Percentiles rank a stretch among this genome's conserved stretches.
Evolutionary conservation across 1,140 invertebrate genomes (phyloP).

Genomic region (Drosophila jambulina): DNA sequence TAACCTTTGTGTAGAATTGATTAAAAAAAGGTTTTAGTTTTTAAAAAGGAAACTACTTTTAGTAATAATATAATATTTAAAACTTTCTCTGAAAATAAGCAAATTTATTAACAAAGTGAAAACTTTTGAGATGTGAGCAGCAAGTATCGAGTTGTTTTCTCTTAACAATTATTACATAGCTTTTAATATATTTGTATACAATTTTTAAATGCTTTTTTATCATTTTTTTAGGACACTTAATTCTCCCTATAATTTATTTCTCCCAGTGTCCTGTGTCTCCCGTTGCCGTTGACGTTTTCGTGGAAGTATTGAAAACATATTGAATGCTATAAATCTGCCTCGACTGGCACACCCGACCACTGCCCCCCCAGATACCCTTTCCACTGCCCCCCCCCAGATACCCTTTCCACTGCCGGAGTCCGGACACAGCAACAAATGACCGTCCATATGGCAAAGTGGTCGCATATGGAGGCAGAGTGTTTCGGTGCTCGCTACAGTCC

Average conservation of each 20-base stretch:
- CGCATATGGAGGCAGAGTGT: slow-evolving; percentile 1
- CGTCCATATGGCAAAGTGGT: slow-evolving; percentile 38
- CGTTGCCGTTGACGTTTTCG: slow-evolving; percentile 54
- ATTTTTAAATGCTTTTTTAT: background rate
- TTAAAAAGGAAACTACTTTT: no score
- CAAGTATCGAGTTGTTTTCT: background rate
- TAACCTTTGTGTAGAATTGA: background rate
- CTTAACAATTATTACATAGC: background rate
- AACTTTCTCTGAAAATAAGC: no score
- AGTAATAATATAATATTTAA: no score
- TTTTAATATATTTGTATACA: background rate
- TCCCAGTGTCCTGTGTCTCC: slow-evolving; percentile 9
- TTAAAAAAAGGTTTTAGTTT: background rate
- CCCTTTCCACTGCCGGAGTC: background rate
- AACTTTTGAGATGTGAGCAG: no score
- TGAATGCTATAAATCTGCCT: slow-evolving; percentile 61
- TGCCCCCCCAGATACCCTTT: background rate
- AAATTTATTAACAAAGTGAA: no score
- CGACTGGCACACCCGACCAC: slow-evolving; percentile 14
- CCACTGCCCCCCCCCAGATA: background rate
- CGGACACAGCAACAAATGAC: slow-evolving; percentile 46
- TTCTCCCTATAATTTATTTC: background rate
- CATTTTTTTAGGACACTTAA: background rate
- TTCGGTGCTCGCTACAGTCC: background rate
- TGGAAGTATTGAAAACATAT: slow-evolving; percentile 67